Evolutionary conservation across 2,113 vertebrate species (phyloP).

Genomic region (Percopsis transmontana): DNA sequence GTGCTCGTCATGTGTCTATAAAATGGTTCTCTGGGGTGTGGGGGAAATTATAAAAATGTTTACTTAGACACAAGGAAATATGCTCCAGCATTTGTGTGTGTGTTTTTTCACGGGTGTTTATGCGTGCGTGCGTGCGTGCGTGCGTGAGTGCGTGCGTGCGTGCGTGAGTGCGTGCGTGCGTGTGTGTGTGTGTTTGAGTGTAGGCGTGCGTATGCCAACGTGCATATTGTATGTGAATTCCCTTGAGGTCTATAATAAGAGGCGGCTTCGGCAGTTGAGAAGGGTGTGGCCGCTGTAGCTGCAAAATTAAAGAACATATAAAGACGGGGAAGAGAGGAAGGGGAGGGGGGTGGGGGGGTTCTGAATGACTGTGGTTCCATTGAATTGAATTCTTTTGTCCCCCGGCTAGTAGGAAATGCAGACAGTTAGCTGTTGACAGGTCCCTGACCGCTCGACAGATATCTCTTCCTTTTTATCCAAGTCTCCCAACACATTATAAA

Average conservation of each 20-base stretch:
- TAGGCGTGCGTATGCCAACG: slow-evolving; percentile 23
- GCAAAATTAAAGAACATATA: slow-evolving; percentile 77
- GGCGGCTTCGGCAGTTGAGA: slow-evolving; percentile 62
- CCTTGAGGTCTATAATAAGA: slow-evolving; percentile 74
- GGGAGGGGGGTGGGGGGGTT: slow-evolving; percentile 47
- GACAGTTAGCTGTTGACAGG: slow-evolving; percentile 32
- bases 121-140: neutral
- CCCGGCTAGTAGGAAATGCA: slow-evolving; percentile 49
- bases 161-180: neutral
- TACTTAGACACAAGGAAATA: slow-evolving; percentile 52
- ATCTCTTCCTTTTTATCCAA: neutral
- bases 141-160: neutral
- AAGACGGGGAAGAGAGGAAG: slow-evolving; percentile 56
- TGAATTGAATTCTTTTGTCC: slow-evolving; percentile 51
- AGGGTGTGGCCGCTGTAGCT: slow-evolving; percentile 67
- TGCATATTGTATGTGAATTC: slow-evolving; percentile 62
- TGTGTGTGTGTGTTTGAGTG: slow-evolving; percentile 5
- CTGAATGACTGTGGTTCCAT: slow-evolving; percentile 50
- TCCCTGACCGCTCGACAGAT: slow-evolving; percentile 16
- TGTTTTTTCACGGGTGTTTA: neutral
- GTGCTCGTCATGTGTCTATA: slow-evolving; percentile 32
- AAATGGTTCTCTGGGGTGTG: slow-evolving; percentile 32
- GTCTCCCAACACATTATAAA: slow-evolving; percentile 26
- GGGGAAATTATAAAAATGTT: slow-evolving; percentile 60
- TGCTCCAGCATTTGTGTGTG: neutral